Evolutionary conservation across 2,797 vertebrate species (phyloP).

Genomic region (Arrhamphus sclerolepis): DNA sequence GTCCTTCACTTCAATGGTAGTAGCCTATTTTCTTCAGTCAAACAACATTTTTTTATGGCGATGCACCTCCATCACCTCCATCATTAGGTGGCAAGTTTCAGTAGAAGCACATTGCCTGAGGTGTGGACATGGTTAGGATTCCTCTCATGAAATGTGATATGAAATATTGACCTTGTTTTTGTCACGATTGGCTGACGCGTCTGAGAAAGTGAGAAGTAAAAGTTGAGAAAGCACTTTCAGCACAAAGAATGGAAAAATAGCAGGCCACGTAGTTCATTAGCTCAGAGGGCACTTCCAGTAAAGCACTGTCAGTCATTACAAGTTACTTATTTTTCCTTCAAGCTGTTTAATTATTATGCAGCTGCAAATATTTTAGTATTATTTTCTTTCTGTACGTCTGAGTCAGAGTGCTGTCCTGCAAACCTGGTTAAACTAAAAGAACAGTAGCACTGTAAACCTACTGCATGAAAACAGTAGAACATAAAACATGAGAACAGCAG

Average conservation of each 20-base stretch:
- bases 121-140: conserved; percentile 58
- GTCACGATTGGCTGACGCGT: conserved; percentile 71
- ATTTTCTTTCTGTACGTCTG: neutral
- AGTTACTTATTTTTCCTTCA: too few relatives aligned
- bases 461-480: neutral
- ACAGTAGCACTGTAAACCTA: conserved; percentile 2
- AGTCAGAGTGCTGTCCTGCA: neutral
- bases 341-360: conserved; percentile 12
- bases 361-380: conserved; percentile 15
- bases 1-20: too few relatives aligned
- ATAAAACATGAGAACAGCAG: too few relatives aligned
- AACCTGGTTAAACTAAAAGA: neutral
- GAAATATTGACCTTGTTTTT: conserved; percentile 78
- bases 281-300: conserved; percentile 1
- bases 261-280: conserved; percentile 38
- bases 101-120: conserved; percentile 10
- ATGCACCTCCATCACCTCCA: conserved; percentile 13
- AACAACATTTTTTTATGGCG: neutral
- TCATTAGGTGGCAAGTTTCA: conserved; percentile 5
- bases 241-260: conserved; percentile 43
- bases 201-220: conserved; percentile 64
- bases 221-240: conserved; percentile 59
- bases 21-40: neutral
- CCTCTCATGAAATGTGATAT: conserved; percentile 58
- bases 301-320: too few relatives aligned